phyloP scores from a whole-genome alignment of 2,113 vertebrate species.

The Trematocara macrostoma region DNA sequence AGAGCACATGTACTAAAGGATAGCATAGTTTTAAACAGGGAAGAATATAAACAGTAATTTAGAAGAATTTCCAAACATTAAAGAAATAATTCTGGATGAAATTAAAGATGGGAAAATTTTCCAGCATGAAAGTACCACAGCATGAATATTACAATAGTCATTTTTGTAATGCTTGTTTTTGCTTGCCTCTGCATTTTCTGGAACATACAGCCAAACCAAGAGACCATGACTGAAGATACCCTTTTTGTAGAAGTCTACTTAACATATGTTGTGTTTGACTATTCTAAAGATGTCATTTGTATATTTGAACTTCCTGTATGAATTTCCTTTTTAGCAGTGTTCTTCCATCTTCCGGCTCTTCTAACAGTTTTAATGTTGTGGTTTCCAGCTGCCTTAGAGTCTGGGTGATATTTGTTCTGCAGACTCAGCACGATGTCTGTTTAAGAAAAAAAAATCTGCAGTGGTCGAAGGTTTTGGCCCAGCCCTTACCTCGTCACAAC shows the following conservation, averaged over 20 bases:
- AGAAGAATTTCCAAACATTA: background rate
- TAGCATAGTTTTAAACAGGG: background rate
- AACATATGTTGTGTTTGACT: background rate
- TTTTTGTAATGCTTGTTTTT: background rate
- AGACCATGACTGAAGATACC: background rate
- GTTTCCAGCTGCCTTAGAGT: background rate
- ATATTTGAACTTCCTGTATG: background rate
- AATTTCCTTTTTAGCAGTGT: background rate
- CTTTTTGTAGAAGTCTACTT: background rate
- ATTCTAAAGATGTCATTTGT: background rate
- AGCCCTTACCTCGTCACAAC: background rate
- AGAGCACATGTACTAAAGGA: background rate
- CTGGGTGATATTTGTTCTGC: constrained; percentile 5
- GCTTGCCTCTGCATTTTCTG: background rate
- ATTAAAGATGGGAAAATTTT: background rate
- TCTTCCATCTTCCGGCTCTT: background rate
- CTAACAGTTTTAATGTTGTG: background rate
- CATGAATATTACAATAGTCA: background rate
- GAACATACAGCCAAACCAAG: background rate
- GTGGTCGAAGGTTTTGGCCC: background rate
- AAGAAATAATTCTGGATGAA: background rate
- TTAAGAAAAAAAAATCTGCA: constrained; percentile 3
- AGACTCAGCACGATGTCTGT: constrained; percentile 35
- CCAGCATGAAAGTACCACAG: background rate
- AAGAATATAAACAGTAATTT: background rate